Conservation (phyloP, 2,888 invertebrate species). For the Scaptomyza flava region DNA sequence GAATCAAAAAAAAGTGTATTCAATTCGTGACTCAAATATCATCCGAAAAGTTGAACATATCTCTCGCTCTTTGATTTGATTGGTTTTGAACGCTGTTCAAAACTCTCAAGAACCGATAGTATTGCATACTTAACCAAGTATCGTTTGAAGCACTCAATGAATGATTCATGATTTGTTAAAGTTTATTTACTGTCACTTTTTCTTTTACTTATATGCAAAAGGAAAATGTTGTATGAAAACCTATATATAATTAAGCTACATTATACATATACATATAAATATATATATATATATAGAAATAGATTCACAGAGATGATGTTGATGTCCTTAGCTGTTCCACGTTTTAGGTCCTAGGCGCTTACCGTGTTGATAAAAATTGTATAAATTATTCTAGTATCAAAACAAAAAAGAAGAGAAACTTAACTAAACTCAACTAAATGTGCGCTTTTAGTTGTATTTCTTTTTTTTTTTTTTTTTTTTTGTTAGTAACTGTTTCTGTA, state of each 20-base stretch:
- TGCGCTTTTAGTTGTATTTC: slow-evolving; percentile 37
- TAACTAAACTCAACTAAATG: slow-evolving; percentile 31
- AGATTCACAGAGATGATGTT: slow-evolving; percentile 9
- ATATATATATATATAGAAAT: slow-evolving; percentile 3
- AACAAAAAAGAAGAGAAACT: slow-evolving; percentile 11
- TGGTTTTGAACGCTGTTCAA: background rate
- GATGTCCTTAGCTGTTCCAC: slow-evolving; percentile 53
- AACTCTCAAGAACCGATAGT: background rate
- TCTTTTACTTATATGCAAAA: background rate
- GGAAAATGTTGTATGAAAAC: slow-evolving; percentile 6
- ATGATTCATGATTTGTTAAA: slow-evolving; percentile 13
- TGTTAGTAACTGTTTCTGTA: slow-evolving; percentile 42
- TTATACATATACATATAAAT: background rate
- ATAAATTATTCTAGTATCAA: slow-evolving; percentile 44
- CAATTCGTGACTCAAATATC: background rate
- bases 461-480: slow-evolving; percentile 42
- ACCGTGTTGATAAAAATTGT: slow-evolving; percentile 55
- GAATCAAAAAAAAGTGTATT: background rate
- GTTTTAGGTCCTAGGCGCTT: slow-evolving; percentile 68
- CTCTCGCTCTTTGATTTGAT: background rate
- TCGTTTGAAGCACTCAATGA: background rate
- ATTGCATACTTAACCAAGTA: slow-evolving; percentile 5
- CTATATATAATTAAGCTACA: slow-evolving; percentile 17
- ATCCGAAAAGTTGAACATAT: slow-evolving; percentile 7
- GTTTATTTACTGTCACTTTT: slow-evolving; percentile 1